Conservation (phyloP, 1,140 invertebrate species). For the Cydia splendana region DNA sequence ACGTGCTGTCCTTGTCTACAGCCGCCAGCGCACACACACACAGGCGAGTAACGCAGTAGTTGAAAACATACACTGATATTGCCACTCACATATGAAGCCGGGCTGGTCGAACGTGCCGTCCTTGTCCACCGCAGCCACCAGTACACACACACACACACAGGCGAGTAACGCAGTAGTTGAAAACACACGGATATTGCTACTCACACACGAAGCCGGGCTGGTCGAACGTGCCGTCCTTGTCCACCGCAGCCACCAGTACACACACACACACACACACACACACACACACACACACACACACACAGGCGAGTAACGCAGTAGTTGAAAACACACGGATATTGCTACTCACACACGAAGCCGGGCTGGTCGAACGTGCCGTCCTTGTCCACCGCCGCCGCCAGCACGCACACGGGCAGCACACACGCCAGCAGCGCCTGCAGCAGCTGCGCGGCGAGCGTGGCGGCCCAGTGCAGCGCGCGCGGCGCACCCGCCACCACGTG, state of each 20-base stretch:
- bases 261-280: conserved; percentile 41
- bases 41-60: too few relatives aligned
- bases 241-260: conserved; percentile 37
- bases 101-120: conserved; percentile 48
- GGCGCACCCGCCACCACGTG: conserved; percentile 59
- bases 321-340: too few relatives aligned
- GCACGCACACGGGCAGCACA: conserved; percentile 40
- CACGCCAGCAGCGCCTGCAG: conserved; percentile 38
- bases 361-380: conserved; percentile 48
- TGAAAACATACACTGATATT: too few relatives aligned
- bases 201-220: conserved; percentile 49
- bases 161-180: too few relatives aligned
- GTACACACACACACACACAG: too few relatives aligned
- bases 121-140: conserved; percentile 39
- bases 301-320: conserved; percentile 30
- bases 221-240: conserved; percentile 48
- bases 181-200: conserved; percentile 4
- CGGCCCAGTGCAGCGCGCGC: conserved; percentile 51
- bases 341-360: conserved; percentile 48
- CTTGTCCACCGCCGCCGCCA: conserved; percentile 40
- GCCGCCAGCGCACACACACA: too few relatives aligned
- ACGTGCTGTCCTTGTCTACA: too few relatives aligned
- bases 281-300: conserved; percentile 41
- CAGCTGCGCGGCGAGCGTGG: conserved; percentile 39
- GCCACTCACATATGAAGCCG: conserved; percentile 48